Evolutionary conservation across 2,888 invertebrate species (phyloP).

Genomic region (Ctena decussata): DNA sequence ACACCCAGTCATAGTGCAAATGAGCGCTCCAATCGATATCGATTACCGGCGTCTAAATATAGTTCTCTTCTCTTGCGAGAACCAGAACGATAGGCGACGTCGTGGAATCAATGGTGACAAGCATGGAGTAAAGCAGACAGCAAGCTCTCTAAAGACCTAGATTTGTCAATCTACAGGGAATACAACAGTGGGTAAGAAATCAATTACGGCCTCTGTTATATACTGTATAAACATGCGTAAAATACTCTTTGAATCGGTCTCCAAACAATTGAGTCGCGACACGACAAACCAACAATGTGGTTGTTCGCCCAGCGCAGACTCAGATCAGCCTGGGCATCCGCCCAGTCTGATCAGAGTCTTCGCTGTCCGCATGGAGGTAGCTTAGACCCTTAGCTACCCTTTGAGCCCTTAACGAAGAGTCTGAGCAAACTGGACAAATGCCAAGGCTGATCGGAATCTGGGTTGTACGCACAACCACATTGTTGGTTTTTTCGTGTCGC

Average conservation of each 20-base stretch:
- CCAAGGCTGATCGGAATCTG: no score
- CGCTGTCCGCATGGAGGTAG: no score
- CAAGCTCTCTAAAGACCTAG: not conserved
- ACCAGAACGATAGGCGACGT: not conserved
- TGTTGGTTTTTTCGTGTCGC: no score
- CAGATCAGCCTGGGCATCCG: no score
- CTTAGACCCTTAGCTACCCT: no score
- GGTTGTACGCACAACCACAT: no score
- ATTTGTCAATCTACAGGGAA: not conserved
- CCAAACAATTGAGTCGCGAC: no score
- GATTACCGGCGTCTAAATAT: constrained; percentile 53
- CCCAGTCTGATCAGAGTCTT: no score
- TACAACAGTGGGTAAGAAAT: not conserved
- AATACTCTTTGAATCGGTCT: not conserved
- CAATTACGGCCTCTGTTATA: not conserved
- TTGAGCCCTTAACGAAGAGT: no score
- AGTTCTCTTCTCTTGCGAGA: constrained; percentile 25
- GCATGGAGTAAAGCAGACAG: not conserved
- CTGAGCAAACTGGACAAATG: no score
- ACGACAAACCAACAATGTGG: no score
- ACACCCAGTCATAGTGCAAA: constrained; percentile 65
- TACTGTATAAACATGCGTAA: not conserved
- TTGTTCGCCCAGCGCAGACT: no score
- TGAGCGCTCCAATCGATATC: constrained; percentile 61
- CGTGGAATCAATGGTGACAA: constrained; percentile 1